A percentile compares a stretch with the other conserved stretches of the same genome.
Evolutionary conservation across 1,140 invertebrate species (phyloP).

Genomic region (Drosophila kurseongensis): DNA sequence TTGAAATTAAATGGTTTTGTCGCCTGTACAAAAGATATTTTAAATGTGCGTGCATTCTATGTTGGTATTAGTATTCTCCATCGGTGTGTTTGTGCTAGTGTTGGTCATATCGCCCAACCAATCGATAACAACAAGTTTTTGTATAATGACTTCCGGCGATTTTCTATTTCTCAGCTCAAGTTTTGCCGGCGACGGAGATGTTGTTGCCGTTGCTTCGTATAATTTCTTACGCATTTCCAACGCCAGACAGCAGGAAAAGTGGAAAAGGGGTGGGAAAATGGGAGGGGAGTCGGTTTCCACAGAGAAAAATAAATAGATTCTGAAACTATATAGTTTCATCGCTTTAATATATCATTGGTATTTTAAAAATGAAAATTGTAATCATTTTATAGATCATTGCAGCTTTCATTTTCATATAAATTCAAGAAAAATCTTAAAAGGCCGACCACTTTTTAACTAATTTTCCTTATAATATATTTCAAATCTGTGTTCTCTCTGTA

Average conservation of each 20-base stretch:
- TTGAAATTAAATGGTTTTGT: not conserved
- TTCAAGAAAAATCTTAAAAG: too few species aligned
- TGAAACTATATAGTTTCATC: too few species aligned
- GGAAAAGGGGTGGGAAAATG: not conserved
- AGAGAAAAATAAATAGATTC: not conserved
- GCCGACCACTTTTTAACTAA: too few species aligned
- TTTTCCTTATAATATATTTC: too few species aligned
- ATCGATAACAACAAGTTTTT: constrained; percentile 83
- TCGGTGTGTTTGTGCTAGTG: constrained; percentile 26
- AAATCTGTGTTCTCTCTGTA: constrained; percentile 1
- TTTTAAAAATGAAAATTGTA: too few species aligned
- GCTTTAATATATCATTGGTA: too few species aligned
- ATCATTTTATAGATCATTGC: too few species aligned
- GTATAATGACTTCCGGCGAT: constrained; percentile 82
- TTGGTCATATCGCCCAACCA: constrained; percentile 74
- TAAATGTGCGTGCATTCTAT: constrained; percentile 12
- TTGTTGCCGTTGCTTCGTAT: constrained; percentile 66
- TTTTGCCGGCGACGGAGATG: constrained; percentile 66
- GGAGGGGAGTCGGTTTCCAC: constrained; percentile 5
- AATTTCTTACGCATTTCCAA: constrained; percentile 81
- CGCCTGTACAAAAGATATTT: constrained; percentile 9
- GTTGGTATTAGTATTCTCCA: not conserved
- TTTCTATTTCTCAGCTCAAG: constrained; percentile 80
- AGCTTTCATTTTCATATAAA: too few species aligned
- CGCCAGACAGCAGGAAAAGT: constrained; percentile 37